Evolutionary conservation across 1,140 invertebrate genomes (phyloP).

Genomic region (Holcopasites calliopsidis): DNA sequence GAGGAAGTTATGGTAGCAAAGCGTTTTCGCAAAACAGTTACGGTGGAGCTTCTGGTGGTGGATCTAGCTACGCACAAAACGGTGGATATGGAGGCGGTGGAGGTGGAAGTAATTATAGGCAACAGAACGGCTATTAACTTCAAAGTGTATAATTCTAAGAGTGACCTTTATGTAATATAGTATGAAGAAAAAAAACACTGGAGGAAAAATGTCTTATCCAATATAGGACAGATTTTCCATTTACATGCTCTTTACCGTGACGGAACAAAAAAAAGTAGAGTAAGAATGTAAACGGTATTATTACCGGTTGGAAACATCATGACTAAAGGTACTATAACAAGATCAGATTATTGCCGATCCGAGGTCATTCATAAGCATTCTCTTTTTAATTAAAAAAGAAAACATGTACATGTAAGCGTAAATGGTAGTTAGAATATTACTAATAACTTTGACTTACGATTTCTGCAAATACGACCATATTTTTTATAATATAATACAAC

Average conservation of each 20-base stretch:
- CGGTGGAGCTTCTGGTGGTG: conserved; percentile 56
- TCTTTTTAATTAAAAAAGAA: conserved; percentile 39
- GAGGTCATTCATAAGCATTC: conserved; percentile 34
- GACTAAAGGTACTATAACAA: not conserved
- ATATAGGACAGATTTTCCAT: conserved; percentile 5
- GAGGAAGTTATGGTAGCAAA: conserved; percentile 63
- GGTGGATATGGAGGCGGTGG: conserved; percentile 62
- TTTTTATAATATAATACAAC: not conserved
- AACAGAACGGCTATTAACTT: conserved; percentile 75
- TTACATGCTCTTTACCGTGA: conserved; percentile 9
- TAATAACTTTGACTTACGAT: not conserved
- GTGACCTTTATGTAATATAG: conserved; percentile 42
- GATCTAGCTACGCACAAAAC: conserved; percentile 71
- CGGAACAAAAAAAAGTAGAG: not conserved
- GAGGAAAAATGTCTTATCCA: conserved; percentile 14
- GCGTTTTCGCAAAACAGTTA: conserved; percentile 67
- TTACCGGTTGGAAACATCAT: not conserved
- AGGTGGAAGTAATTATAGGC: conserved; percentile 67
- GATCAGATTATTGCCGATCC: conserved; percentile 1
- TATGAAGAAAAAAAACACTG: conserved; percentile 37
- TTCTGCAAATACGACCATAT: not conserved
- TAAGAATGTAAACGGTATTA: not conserved
- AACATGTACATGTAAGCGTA: conserved; percentile 27
- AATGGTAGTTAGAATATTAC: conserved; percentile 11
- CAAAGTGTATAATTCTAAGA: conserved; percentile 2